phyloP scores from a whole-genome alignment of 1,140 invertebrate genomes.

The Bicyclus anynana region DNA sequence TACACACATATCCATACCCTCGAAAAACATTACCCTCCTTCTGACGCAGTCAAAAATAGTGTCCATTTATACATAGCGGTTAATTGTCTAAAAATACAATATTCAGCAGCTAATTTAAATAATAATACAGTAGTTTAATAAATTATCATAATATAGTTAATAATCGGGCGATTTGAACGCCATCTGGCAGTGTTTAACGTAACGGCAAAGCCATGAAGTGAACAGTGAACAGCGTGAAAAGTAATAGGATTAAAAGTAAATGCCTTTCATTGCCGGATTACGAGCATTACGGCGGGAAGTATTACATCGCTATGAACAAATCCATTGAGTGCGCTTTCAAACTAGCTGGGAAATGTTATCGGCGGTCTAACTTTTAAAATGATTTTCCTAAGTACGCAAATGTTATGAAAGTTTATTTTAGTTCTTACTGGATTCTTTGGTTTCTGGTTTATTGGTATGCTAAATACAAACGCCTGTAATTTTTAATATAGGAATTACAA shows the following conservation, averaged over 20 bases:
- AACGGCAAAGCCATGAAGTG: conserved; percentile 1
- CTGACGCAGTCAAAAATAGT: background rate
- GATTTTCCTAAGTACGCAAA: background rate
- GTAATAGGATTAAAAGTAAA: conserved; percentile 20
- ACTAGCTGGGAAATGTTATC: background rate
- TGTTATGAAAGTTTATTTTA: no score
- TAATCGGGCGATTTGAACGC: background rate
- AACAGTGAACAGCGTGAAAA: conserved; percentile 21
- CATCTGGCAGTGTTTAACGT: background rate
- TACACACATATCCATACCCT: no score
- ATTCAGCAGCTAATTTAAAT: background rate
- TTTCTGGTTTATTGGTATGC: no score
- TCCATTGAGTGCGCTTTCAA: background rate
- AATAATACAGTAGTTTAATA: background rate
- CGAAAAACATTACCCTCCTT: no score
- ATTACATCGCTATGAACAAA: conserved; percentile 5
- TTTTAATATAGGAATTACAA: no score
- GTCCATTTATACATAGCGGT: no score
- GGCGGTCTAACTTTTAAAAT: background rate
- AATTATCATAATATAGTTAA: no score
- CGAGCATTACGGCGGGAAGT: conserved; percentile 6
- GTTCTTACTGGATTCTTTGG: no score
- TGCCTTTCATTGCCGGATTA: conserved; percentile 12
- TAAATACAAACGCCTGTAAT: no score
- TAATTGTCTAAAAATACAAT: no score